Evolutionary conservation across 2,113 vertebrate genomes (phyloP), one percentile per base, ranked within the genome.

Genomic region (Excalfactoria chinensis): DNA sequence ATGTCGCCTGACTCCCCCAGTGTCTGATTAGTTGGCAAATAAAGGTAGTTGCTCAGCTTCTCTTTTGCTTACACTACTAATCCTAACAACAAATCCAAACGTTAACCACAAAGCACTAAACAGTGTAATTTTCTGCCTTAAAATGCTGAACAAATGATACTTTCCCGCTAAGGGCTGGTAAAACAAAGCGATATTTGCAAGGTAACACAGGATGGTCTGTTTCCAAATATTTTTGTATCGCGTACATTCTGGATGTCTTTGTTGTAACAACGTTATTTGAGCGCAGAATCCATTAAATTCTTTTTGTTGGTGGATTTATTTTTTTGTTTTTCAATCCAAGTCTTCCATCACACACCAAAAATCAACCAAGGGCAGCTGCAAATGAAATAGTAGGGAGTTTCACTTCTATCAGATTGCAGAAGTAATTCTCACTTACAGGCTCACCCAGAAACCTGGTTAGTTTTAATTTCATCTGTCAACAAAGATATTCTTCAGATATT

Each of bases 241-340:
- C 97, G 97, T 97, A 98, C 95, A 96, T 98, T 97, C 94, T 98
- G 97, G 97, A 97, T 97, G 97, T 97, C 97, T 98, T 98, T 98
- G 96, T 97, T 97, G 95, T 96, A 97, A 98, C 44, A 76, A 68
- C 96, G 97, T 97, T 96, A 97, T 97, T 98, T 96, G 96, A 97
- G 89, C 12, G 37, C 96, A 97, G 78, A 97, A 94, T 95, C 97
- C 96, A 98, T 98, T 98, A 97, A 98, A 95, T 91, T 94, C 96
- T 93, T 95, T 95, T 93, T 91, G n/a, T 28, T 53, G 66, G 46
- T 60, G 53, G 4, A 1, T 63, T 35, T 68, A 1, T 63, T 35
- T 68, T 41, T 73, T 15, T 10, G 35, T 51, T 37, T 55, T 49
- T 35, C 0, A 70, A 58, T 23, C 60, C 90, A 66, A 64, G 22